A percentile compares a stretch with the other conserved stretches of the same genome.
phyloP scores from a whole-genome alignment of 2,888 invertebrate species.

The Schrankia costaestrigalis region DNA sequence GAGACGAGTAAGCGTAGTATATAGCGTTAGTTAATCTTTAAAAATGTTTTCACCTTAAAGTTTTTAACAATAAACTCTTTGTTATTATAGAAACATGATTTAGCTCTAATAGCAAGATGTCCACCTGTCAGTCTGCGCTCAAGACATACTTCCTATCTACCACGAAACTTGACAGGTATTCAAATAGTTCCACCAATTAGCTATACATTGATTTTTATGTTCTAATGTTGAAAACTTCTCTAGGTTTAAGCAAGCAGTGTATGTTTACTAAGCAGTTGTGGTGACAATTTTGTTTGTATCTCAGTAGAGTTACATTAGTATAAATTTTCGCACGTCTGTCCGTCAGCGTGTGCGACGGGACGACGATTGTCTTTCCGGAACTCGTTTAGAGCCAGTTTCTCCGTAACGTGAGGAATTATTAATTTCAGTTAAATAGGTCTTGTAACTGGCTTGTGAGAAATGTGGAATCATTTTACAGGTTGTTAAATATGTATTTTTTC shows the following conservation, averaged over 20 bases:
- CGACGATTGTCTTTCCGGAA: conserved; percentile 46
- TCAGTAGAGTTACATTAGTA: conserved; percentile 36
- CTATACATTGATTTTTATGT: conserved; percentile 6
- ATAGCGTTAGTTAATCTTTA: too few relatives aligned
- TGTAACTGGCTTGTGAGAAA: conserved; percentile 9
- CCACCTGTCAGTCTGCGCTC: conserved; percentile 43
- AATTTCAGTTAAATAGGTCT: conserved; percentile 10
- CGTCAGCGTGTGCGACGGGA: conserved; percentile 32
- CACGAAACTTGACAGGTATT: not conserved
- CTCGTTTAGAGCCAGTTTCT: conserved; percentile 33
- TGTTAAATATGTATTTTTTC: too few relatives aligned
- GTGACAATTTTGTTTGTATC: not conserved
- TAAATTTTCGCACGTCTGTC: conserved; percentile 47
- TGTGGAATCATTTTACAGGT: conserved; percentile 6
- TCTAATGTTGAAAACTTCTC: too few relatives aligned
- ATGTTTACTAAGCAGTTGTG: not conserved
- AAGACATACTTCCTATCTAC: conserved; percentile 26
- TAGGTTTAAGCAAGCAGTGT: conserved; percentile 6
- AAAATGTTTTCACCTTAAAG: conserved; percentile 8
- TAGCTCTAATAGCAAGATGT: conserved; percentile 44
- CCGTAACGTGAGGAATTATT: conserved; percentile 16
- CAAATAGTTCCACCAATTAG: fast-evolving
- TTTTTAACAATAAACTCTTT: conserved; percentile 10
- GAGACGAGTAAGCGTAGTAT: too few relatives aligned
- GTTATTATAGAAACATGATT: conserved; percentile 40